phyloP scores from a whole-genome alignment of 2,888 invertebrate genomes.

The Piscicola geometra region DNA sequence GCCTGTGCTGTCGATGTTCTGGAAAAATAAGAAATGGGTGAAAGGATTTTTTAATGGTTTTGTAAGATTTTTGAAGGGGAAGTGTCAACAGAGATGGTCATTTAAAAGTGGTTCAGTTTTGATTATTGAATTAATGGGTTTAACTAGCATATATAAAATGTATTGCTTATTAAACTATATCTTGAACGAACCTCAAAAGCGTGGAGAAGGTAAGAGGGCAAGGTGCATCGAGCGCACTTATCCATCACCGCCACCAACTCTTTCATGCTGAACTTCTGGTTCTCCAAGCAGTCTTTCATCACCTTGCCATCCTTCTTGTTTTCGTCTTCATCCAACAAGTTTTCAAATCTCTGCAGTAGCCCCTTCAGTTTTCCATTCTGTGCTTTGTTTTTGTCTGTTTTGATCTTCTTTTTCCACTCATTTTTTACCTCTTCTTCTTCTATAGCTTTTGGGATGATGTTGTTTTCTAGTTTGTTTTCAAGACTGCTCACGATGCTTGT shows the following conservation, averaged over 20 bases:
- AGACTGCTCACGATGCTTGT: no score
- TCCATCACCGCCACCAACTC: neutral
- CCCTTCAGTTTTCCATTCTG: neutral
- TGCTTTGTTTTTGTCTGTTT: neutral
- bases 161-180: neutral
- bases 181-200: conserved; percentile 23
- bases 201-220: conserved; percentile 21
- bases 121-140: no score
- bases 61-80: neutral
- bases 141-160: no score
- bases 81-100: neutral
- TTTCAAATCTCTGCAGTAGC: neutral
- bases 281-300: no score
- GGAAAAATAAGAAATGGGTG: neutral
- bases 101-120: no score
- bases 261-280: conserved; percentile 12
- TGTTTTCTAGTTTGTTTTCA: no score
- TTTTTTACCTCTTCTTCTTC: neutral
- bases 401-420: neutral
- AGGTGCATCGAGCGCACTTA: neutral
- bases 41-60: neutral
- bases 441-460: no score
- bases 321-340: no score
- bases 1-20: conserved; percentile 3
- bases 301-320: neutral